These are phyloP conservation scores for Pantala flavescens DNA, from an alignment of 1,140 invertebrate species.

Conservation along the genomic window DNA sequence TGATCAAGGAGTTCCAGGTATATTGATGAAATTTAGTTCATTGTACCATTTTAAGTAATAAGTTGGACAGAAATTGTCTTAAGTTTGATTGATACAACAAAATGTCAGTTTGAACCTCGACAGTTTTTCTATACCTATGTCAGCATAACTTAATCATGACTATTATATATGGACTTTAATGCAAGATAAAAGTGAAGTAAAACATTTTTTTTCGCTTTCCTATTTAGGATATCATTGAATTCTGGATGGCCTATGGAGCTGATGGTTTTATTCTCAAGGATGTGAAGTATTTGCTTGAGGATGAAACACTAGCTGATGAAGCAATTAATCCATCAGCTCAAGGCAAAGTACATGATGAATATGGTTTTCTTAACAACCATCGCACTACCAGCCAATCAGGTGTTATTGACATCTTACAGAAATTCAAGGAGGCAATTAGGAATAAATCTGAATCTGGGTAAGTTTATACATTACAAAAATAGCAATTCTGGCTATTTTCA, in stretches of 20 bases:
- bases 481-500: too few relatives aligned
- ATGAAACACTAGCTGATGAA: slow-evolving; percentile 32
- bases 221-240: slow-evolving; percentile 46
- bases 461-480: slow-evolving; percentile 24
- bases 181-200: too few relatives aligned
- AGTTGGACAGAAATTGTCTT: too few relatives aligned
- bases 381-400: slow-evolving; percentile 25
- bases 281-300: slow-evolving; percentile 50
- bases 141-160: too few relatives aligned
- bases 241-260: slow-evolving; percentile 58
- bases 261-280: slow-evolving; percentile 62
- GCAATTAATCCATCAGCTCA: slow-evolving; percentile 24
- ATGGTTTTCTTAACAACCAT: slow-evolving; percentile 28
- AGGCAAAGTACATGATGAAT: slow-evolving; percentile 34
- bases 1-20: slow-evolving; percentile 23
- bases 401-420: slow-evolving; percentile 40
- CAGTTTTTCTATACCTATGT: too few relatives aligned
- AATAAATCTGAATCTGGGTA: slow-evolving; percentile 40
- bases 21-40: neutral
- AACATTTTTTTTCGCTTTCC: slow-evolving; percentile 25
- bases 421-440: slow-evolving; percentile 44
- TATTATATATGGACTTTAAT: too few relatives aligned
- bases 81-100: too few relatives aligned
- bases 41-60: too few relatives aligned
- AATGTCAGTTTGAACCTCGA: too few relatives aligned